phyloP scores from a whole-genome alignment of 2,888 invertebrate species.

The Ashinkailepas kermadecensis region DNA sequence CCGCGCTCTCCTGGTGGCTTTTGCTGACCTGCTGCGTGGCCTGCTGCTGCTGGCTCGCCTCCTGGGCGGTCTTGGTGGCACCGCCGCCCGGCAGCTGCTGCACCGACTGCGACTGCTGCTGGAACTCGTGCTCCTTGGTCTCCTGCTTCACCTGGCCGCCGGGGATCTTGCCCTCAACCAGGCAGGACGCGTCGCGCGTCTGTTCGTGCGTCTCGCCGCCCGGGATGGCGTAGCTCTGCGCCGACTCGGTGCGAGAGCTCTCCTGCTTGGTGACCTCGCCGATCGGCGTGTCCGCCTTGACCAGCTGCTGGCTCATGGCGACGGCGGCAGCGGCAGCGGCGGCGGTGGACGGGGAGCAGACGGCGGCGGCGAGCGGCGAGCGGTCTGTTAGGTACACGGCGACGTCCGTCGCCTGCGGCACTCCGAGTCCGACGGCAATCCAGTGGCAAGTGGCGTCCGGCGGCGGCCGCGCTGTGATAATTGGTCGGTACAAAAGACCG shows the following conservation, averaged over 20 bases:
- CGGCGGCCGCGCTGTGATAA: neutral
- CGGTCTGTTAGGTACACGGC: neutral
- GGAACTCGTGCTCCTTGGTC: neutral
- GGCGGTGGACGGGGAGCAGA: too few relatives aligned
- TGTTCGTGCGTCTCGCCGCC: constrained; percentile 1
- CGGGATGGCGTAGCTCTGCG: constrained; percentile 16
- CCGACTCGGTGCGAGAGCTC: neutral
- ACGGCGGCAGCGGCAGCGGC: neutral
- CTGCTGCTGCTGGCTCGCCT: neutral
- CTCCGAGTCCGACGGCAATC: neutral
- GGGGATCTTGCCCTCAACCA: neutral
- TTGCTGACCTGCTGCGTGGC: neutral
- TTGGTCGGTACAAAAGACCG: neutral
- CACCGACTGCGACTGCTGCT: neutral
- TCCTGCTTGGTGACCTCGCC: constrained; percentile 17
- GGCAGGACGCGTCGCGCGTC: neutral
- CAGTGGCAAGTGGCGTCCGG: neutral
- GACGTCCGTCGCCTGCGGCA: neutral
- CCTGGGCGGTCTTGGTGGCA: neutral
- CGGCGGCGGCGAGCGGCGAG: neutral
- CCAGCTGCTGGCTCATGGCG: constrained; percentile 18
- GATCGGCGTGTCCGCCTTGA: neutral
- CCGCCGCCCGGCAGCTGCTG: neutral
- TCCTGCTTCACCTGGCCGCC: constrained; percentile 6
- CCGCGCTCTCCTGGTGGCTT: neutral